Base-by-base conservation (phyloP, 92 coral and sea anemone genomes). In the Galaxea fascicularis region DNA sequence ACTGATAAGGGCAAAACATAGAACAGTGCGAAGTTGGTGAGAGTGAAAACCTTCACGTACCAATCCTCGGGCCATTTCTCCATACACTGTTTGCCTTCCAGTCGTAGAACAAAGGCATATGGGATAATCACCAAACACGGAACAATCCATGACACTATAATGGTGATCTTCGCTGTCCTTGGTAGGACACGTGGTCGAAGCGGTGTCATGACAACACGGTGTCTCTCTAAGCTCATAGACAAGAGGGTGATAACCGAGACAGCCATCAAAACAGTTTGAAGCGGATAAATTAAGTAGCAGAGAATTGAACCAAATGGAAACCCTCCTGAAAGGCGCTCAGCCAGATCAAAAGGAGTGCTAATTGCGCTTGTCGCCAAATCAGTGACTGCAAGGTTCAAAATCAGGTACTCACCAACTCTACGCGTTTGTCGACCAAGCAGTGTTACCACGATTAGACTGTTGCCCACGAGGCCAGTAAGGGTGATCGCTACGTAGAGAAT, bases 171-270 rank as follows among this genome's bases (percentile, higher is more conserved):
- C 49, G 89, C 87, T 6, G 76, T 82, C 60, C 90, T 88, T 49
- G 87, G 90, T 12, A 69, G 83, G 51, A 93, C 77, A 16, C 83
- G 51, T 0, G 80, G 86, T 64, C 91, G 92, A 49, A 93, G 87
- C 3, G 96, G 96, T 4, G 94, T 87, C 89, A 93, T 87, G 35
- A 93, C 91, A 41, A 90, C 89, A 13, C 94, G 88, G 62, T 90
- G 86, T n/a, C 96, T 86, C 54, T 93, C 96, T 54, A 87, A 59
- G 74, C 94, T 89, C 96, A 93, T 93, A 45, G 91, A 90, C 52
- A 91, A 63, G 58, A 93, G 47, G 1, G 92, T 93, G 20, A 90
- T 67, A 53, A 93, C 93, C 10, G 96, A 93, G 60, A 93, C 94
- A 4, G 91, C 90, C 81, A 88, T 83, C 16, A 93, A 68, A 0